Evolutionary conservation across 2,797 vertebrate species (phyloP).

Genomic region (Numenius phaeopus): DNA sequence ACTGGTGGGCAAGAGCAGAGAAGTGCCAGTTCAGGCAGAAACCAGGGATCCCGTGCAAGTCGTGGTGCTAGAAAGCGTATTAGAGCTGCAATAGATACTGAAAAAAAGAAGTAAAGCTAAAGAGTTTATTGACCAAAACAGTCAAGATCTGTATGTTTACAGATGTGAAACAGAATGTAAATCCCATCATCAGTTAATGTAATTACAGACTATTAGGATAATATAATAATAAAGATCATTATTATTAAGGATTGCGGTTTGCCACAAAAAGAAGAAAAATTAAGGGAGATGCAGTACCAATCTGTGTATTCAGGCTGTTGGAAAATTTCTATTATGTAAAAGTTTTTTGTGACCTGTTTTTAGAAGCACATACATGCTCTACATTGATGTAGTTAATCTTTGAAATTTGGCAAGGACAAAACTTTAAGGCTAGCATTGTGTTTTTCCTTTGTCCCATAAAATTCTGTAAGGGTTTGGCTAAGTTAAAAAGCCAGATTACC

Average conservation of each 20-base stretch:
- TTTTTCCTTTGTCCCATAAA: background rate
- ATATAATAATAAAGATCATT: background rate
- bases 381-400: background rate
- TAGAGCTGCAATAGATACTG: background rate
- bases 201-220: background rate
- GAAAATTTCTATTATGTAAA: background rate
- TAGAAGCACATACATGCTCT: background rate
- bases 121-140: background rate
- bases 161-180: background rate
- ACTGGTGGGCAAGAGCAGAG: slow-evolving; percentile 8
- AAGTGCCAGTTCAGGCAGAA: background rate
- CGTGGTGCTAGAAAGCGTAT: background rate
- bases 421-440: background rate
- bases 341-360: background rate
- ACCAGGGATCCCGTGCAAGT: background rate
- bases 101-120: background rate
- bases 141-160: background rate
- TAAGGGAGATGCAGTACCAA: background rate
- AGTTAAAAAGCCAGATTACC: background rate
- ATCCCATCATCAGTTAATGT: background rate
- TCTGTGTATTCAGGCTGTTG: background rate
- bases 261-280: background rate
- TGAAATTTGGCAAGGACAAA: background rate
- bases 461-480: background rate
- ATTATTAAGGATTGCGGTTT: background rate